Conservation (phyloP, 2,113 vertebrate species). For the Calidris pugnax region DNA sequence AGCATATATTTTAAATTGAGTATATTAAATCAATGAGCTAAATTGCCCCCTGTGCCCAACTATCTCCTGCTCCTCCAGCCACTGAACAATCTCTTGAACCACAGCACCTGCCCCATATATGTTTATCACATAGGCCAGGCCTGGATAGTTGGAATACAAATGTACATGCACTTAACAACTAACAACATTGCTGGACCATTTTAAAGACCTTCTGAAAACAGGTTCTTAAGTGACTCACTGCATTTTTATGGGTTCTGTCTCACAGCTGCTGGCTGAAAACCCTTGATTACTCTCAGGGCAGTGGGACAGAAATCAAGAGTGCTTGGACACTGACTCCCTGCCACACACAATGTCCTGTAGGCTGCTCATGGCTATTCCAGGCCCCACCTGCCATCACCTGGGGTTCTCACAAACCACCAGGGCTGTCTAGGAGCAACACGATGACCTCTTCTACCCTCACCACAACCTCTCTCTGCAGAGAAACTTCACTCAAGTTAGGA, state of each 20-base stretch:
- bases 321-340: not conserved
- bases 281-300: not conserved
- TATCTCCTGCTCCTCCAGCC: not conserved
- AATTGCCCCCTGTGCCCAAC: not conserved
- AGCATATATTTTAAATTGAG: not conserved
- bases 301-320: not conserved
- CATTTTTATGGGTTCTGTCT: not conserved
- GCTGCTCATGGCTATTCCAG: not conserved
- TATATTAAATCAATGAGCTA: not conserved
- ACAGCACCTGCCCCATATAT: not conserved
- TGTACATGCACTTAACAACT: not conserved
- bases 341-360: fast-evolving
- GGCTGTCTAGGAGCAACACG: not conserved
- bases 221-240: not conserved
- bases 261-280: not conserved
- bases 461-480: not conserved
- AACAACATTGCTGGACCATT: not conserved
- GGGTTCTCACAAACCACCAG: not conserved
- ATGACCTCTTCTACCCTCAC: not conserved
- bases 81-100: not conserved
- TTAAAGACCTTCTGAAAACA: not conserved
- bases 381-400: not conserved
- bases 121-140: not conserved
- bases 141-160: not conserved
- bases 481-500: not conserved